Conservation (phyloP, 2,888 invertebrate species). For the Lithophane ornitopus region DNA sequence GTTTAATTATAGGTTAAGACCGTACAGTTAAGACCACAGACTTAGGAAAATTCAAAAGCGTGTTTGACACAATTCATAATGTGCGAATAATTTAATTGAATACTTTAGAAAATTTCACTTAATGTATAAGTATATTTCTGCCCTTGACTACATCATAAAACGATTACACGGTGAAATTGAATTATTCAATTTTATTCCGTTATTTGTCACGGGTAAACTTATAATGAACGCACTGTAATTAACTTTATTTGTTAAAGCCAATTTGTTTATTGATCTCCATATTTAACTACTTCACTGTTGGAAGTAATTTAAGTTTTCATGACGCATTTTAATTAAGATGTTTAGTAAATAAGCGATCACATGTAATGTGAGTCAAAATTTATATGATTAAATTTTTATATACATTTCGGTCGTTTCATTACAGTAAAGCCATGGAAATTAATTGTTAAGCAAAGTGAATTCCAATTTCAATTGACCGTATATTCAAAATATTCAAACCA, state of each 20-base stretch:
- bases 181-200: too few species aligned
- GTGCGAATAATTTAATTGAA: not conserved
- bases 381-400: slow-evolving; percentile 34
- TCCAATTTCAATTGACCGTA: not conserved
- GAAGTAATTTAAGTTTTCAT: slow-evolving; percentile 8
- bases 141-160: not conserved
- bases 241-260: too few species aligned
- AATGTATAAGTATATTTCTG: not conserved
- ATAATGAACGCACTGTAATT: too few species aligned
- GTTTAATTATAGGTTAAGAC: not conserved
- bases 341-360: slow-evolving; percentile 19
- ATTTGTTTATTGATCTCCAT: not conserved
- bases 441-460: not conserved
- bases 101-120: not conserved
- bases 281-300: not conserved
- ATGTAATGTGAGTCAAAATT: slow-evolving; percentile 13
- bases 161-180: not conserved
- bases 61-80: not conserved
- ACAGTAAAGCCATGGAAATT: not conserved
- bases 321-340: not conserved
- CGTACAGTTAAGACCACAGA: not conserved
- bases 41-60: not conserved
- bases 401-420: slow-evolving; percentile 33
- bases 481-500: not conserved
- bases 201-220: too few species aligned